Base-by-base conservation (phyloP, 2,888 invertebrate species). In the Drosophila neotestacea region DNA sequence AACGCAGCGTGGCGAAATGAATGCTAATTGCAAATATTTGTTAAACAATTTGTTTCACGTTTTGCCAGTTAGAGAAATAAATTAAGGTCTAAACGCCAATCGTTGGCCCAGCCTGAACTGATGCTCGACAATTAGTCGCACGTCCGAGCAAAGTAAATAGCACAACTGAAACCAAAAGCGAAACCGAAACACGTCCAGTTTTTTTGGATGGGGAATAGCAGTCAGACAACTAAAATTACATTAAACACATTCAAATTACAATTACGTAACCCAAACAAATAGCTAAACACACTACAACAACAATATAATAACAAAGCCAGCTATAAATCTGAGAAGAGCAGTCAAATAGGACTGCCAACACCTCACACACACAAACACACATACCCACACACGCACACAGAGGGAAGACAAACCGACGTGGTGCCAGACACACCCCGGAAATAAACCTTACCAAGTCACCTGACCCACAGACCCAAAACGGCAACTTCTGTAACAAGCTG, bases 221-320 rank as follows among this genome's bases (percentile, higher is more conserved):
- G 38, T 58, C 46, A 44, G 50, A 67, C 75, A 70, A 74, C 75
- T 75, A 67, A 81, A 81, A 76, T 81, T 76, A 75, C 79, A 88
- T 88, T 86, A 86, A 88, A 88, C 70, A 81, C 81, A 78, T 75
- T 86, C 71, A 88, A 85, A 85, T 86, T 84, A 80, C 78, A 88
- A 85, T 85, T 85, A 86, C 79, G 87, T 86, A 84, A 80, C 70
- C 86, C 72, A 62, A 73, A 72, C 65, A 73, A 77, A 77, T 56
- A 78, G 34, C 39, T 44, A 63, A 41, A 39, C 32, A 66, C 27
- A 69, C 54, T 61, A 30, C 30, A 56, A 60, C 42, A 48, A 65
- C 44, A 67, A 46, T n/a, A 62, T 9, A 32, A 59, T 48, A 70
- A 51, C 48, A 62, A 66, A 47, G 51, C 36, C 54, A 48, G 71